Conservation (phyloP, 2,113 vertebrate genomes). For the Eptatretus burgeri region DNA sequence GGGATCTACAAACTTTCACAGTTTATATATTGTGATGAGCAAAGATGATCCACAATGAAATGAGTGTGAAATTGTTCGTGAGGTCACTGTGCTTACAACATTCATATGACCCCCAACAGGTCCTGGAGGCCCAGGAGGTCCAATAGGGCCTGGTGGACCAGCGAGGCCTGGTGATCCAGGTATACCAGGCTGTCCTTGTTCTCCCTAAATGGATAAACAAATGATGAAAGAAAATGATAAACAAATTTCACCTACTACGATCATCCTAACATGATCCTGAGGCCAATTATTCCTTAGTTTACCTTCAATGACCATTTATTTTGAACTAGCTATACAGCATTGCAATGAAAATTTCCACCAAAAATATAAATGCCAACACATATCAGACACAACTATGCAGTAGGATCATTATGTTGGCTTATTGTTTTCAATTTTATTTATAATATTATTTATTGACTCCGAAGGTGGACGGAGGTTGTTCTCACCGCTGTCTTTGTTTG, state of each 20-base stretch:
- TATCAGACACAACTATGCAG: not conserved
- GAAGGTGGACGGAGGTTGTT: too few species aligned
- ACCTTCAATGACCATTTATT: not conserved
- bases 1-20: too few species aligned
- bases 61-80: too few species aligned
- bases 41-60: too few species aligned
- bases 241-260: not conserved
- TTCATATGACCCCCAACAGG: not conserved
- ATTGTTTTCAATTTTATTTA: too few species aligned
- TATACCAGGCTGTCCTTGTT: not conserved
- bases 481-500: too few species aligned
- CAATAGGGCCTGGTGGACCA: conserved; percentile 2
- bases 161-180: not conserved
- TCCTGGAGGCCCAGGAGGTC: conserved; percentile 5
- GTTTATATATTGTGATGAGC: too few species aligned
- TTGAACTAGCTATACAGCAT: too few species aligned
- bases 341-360: too few species aligned
- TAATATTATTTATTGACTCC: too few species aligned
- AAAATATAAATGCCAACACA: not conserved
- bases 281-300: not conserved
- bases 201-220: not conserved
- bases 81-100: too few species aligned
- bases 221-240: not conserved
- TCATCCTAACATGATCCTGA: not conserved
- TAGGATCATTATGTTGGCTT: not conserved